These are phyloP conservation scores for Coracias cyanogaster DNA, from an alignment of 2,797 vertebrate genomes.

Conservation along the genomic window DNA sequence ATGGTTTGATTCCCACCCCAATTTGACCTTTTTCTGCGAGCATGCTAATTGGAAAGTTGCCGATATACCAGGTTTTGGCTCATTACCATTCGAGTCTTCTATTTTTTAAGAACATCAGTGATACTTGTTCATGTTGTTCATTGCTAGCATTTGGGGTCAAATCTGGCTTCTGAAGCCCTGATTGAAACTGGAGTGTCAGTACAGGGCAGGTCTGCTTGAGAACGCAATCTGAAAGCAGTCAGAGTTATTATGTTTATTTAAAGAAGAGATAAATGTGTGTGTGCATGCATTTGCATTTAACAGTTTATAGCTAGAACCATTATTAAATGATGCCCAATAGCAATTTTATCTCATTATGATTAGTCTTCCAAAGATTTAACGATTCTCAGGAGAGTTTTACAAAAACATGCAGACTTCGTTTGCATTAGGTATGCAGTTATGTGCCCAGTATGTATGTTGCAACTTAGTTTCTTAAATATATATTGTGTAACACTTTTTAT, in stretches of 20 bases:
- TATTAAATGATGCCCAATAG: conserved; percentile 25
- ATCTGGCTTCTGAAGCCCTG: background rate
- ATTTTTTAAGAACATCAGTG: conserved; percentile 52
- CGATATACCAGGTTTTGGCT: conserved; percentile 7
- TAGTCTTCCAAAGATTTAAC: conserved; percentile 24
- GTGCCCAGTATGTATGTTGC: conserved; percentile 45
- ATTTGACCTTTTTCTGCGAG: background rate
- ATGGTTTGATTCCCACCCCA: background rate
- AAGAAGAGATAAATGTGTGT: conserved; percentile 22
- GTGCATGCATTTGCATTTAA: conserved; percentile 48
- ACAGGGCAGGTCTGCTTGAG: conserved; percentile 1
- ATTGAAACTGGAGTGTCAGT: background rate
- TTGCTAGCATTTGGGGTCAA: background rate
- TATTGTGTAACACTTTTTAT: conserved; percentile 62
- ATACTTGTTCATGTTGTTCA: background rate
- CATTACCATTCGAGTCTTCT: conserved; percentile 46
- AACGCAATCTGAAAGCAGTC: conserved; percentile 30
- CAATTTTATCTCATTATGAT: conserved; percentile 32
- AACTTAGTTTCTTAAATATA: conserved; percentile 70
- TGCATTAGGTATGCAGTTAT: conserved; percentile 16
- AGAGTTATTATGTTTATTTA: conserved; percentile 34
- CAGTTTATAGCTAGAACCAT: background rate
- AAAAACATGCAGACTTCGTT: conserved; percentile 50
- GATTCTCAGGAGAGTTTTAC: conserved; percentile 45
- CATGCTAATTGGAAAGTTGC: background rate